Evolutionary conservation across 2,797 vertebrate species (phyloP), one percentile per base, ranked within the genome.

Genomic region (Labeo calbasu): DNA sequence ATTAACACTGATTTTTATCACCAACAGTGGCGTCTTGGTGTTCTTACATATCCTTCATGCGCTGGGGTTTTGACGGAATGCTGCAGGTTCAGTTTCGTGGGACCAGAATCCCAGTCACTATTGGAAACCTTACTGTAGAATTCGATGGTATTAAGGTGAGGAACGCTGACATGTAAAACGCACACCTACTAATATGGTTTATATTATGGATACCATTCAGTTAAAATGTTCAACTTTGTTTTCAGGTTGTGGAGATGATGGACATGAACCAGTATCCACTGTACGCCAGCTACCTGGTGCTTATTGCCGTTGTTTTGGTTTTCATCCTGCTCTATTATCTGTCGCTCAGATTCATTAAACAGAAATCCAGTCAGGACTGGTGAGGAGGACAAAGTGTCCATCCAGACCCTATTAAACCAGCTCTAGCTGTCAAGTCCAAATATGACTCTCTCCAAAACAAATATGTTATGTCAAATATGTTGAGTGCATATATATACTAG

Each of bases 291-390:
- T 99, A 96, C 77, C 87, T 97, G 36, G 92, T 98, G 70, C 91
- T 98, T 68, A 19, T 92, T 0, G 92, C 89, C 0, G 94, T 97
- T 28, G 89, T 93, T 11, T 61, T 94, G 66, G 90, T 87, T 85
- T 99, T 98, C 88, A 93, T 98, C 91, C 66, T 92, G 66, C 92
- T 98, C 0, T 99, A 98, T 88, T 99, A 95, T 70, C 2, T 98
- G 36, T 95, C 91, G 0, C 91, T 99, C 15, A 95, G 91, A 89
- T 98, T 97, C 90, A 95, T 99, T 93, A 99, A 96, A 87, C 98
- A 99, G 93, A 99, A 97, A 88, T 96, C 98, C 6, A 90, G 89
- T 83, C 97, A 97, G 68, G 97, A 99, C 89, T 99, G 97, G 96
- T 99, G 92, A 94, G 87, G 19, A 83, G 21, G 40, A n/a, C 46